Evolutionary conservation across 2,113 vertebrate genomes (phyloP), one percentile per base, ranked within the genome.

Genomic region (Tympanuchus pallidicinctus): DNA sequence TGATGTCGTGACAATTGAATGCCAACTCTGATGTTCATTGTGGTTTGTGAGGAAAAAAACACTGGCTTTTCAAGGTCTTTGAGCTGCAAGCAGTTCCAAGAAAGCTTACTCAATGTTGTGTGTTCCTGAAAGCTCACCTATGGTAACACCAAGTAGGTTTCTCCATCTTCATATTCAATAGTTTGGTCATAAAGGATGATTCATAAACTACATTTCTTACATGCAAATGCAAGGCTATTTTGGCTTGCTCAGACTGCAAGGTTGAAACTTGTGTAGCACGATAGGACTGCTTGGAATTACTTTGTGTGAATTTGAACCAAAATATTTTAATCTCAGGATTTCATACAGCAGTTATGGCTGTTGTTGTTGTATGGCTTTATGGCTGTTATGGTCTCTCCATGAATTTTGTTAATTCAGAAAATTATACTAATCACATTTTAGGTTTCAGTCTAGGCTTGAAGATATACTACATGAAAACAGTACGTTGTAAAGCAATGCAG

Each of bases 271-370:
- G 17, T 82, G n/a, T 50, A 90, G 72, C 8, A 7, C 34, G 70
- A 45, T 18, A 88, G 56, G 14, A 75, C 72, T 95, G 82, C 40
- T 94, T 93, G 89, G 54, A 65, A 78, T 94, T 94, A 81, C 34
- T 94, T 81, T 73, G 18, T 67, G 36, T 17, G 38, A 36, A 27
- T 88, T 48, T 91, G 59, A 95, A 78, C 17, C 8, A 61, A 91
- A 52, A 22, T 18, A 80, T 86, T 95, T 94, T 92, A 89, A 81
- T 94, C 70, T 80, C 36, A 52, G 19, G 45, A 81, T 91, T 94
- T 93, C 54, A 90, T 15, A 84, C 47, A 82, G 52, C 17, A 87
- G 32, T 91, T 92, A 15, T 1, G 3, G 34, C 34, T 34, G 34
- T 34, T 34, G 34, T 34, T 34, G 34, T 34, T 34, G 34, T 34